phyloP scores from a whole-genome alignment of 2,113 vertebrate species.

The Coregonus clupeaformis region DNA sequence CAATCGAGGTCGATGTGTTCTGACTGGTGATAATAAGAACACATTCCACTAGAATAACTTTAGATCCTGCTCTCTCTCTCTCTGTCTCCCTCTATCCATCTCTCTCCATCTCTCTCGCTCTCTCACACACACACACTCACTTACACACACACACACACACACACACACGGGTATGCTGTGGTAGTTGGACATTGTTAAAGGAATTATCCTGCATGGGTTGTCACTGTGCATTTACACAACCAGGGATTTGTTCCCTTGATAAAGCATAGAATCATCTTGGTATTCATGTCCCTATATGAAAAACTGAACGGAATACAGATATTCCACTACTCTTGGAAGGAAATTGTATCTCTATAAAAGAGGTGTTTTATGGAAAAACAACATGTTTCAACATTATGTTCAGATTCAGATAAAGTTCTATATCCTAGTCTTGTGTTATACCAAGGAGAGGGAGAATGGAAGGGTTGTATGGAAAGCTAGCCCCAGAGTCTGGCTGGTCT shows the following conservation, averaged over 20 bases:
- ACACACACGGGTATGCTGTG: slow-evolving; percentile 6
- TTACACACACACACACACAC: background rate
- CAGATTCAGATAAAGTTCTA: too few relatives aligned
- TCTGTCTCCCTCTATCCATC: background rate
- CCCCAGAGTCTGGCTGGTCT: slow-evolving; percentile 15
- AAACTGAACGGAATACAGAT: too few relatives aligned
- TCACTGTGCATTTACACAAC: slow-evolving; percentile 52
- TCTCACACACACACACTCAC: background rate
- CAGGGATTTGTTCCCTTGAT: slow-evolving; percentile 40
- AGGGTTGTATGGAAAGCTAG: background rate
- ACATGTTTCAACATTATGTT: too few relatives aligned
- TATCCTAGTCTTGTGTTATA: too few relatives aligned
- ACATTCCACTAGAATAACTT: slow-evolving; percentile 61
- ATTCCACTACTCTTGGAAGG: too few relatives aligned
- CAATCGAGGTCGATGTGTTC: slow-evolving; percentile 45
- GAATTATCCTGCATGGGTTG: slow-evolving; percentile 54
- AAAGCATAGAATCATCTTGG: background rate
- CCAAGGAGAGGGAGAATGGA: too few relatives aligned
- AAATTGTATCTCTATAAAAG: too few relatives aligned
- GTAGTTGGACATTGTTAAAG: slow-evolving; percentile 49
- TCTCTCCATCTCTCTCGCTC: too few relatives aligned
- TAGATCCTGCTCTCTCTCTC: slow-evolving; percentile 12
- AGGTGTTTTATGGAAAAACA: too few relatives aligned
- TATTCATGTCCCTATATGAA: too few relatives aligned
- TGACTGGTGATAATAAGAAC: slow-evolving; percentile 57